Percentiles rank a stretch among this genome's conserved stretches.
These are phyloP conservation scores for Saccostrea echinata DNA, from an alignment of 1,140 invertebrate species.

Conservation along the genomic window DNA sequence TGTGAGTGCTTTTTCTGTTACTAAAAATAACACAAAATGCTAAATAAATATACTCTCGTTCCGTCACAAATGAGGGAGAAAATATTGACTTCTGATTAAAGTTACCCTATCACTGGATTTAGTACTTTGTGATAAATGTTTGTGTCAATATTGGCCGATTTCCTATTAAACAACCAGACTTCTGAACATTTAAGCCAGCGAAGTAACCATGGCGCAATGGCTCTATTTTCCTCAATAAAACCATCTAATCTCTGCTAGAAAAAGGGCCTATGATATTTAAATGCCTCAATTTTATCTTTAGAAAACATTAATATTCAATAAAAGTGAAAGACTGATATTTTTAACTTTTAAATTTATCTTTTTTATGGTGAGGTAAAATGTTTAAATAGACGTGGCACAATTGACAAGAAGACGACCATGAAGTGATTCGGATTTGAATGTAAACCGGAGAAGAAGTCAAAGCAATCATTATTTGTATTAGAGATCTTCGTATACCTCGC, in stretches of 20 bases:
- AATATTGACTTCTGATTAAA: constrained; percentile 20
- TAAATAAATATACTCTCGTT: neutral
- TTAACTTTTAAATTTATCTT: neutral
- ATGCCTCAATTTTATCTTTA: constrained; percentile 8
- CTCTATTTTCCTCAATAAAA: neutral
- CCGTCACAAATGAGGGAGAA: neutral
- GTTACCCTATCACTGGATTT: neutral
- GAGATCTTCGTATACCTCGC: neutral
- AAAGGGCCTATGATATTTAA: constrained; percentile 26
- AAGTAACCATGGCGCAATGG: neutral
- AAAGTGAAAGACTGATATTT: neutral
- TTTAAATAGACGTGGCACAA: constrained; percentile 2
- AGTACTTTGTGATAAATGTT: neutral
- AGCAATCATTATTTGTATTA: constrained; percentile 30
- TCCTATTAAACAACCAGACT: constrained; percentile 28
- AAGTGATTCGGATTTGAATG: constrained; percentile 3
- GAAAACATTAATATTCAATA: constrained; percentile 21
- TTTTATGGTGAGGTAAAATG: neutral
- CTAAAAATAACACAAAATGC: neutral
- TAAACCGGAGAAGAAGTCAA: constrained; percentile 21
- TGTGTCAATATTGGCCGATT: constrained; percentile 12
- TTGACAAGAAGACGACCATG: neutral
- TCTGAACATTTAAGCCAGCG: neutral
- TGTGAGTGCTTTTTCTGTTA: neutral
- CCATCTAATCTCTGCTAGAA: constrained; percentile 3